phyloP scores from a whole-genome alignment of 2,113 vertebrate species.

The Elgaria multicarinata region DNA sequence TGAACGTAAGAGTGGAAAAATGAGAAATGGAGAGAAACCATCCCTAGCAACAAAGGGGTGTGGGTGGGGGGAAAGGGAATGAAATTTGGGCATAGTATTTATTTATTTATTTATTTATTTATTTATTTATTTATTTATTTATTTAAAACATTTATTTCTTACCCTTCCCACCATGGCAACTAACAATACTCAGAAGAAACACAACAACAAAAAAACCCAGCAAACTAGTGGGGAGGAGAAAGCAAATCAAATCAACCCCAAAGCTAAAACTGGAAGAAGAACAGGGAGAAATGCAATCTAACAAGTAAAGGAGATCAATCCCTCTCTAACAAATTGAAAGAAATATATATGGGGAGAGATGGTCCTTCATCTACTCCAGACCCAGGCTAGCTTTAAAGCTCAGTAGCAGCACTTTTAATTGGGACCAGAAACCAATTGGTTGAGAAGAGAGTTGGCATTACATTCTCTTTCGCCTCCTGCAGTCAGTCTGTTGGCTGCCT shows the following conservation, averaged over 20 bases:
- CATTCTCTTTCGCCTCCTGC: background rate
- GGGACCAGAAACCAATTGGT: background rate
- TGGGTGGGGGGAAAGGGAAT: too few relatives aligned
- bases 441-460: background rate
- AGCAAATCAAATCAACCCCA: too few relatives aligned
- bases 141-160: background rate
- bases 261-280: background rate
- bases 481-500: background rate
- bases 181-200: constrained; percentile 6
- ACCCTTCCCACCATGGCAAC: background rate
- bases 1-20: too few relatives aligned
- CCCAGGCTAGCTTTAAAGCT: background rate
- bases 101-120: background rate
- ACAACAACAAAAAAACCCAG: background rate
- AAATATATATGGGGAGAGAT: background rate
- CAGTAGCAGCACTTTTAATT: background rate
- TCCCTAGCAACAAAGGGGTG: too few relatives aligned
- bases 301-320: background rate
- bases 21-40: too few relatives aligned
- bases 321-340: background rate
- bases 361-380: background rate
- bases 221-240: too few relatives aligned
- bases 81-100: background rate
- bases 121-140: background rate
- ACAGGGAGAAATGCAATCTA: background rate